Base-by-base conservation (phyloP, 2,888 invertebrate species). In the Carpatolechia fugitivella region DNA sequence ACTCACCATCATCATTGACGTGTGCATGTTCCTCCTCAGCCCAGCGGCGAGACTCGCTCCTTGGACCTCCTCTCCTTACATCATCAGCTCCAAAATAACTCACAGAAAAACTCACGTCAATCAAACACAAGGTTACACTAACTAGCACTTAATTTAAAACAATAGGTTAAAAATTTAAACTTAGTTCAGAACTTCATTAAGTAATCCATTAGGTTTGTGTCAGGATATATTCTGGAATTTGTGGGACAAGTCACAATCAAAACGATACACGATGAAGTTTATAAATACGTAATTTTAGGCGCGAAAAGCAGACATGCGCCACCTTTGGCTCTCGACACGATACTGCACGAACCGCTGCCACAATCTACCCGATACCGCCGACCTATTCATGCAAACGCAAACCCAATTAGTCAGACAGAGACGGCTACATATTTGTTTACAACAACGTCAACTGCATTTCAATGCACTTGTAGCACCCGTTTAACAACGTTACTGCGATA, bases 1-100 rank as follows among this genome's bases (percentile, higher is more conserved):
- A 75, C 88, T 83, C 62, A 89, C 89, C 89, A 90, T 89, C 82
- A 88, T 89, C 72, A 90, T 83, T 73, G 89, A 89, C 76, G 88
- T 85, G 68, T 89, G 88, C 89, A 89, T 89, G 53, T 63, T 73
- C 56, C 59, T 79, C 63, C 64, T 61, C 64, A 68, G 70, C 62
- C 74, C 86, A 79, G 68, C 62, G 62, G 64, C 79, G 81, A 85
- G 85, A 81, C 59, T 78, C 80, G 71, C 84, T 83, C 82, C 83
- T 80, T 69, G 74, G 71, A 75, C 79, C 71, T 66, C 70, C 69
- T 62, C 55, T 69, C 66, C 70, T 86, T 85, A 88, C 87, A 88
- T 89, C 87, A 88, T 80, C 80, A 77, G 73, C 80, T 76, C 84
- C 83, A 74, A 88, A 88, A 86, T 85, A 85, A 79, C 76, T 70